phyloP scores from a whole-genome alignment of 1,140 invertebrate genomes.

The Bradynema listronoti region DNA sequence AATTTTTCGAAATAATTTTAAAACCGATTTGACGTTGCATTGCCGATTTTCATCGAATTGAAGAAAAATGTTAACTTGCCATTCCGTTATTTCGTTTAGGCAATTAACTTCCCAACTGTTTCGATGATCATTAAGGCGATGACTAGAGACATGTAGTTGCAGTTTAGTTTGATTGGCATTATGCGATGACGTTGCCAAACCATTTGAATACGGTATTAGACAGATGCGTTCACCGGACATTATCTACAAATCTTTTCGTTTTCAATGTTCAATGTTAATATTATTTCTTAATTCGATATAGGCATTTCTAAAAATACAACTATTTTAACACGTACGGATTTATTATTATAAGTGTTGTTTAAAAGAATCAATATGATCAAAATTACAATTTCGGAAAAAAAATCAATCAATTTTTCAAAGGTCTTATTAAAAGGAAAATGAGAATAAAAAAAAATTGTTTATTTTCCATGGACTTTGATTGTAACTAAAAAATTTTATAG shows the following conservation, averaged over 20 bases:
- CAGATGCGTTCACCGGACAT: slow-evolving; percentile 97
- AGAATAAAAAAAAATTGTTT: not conserved
- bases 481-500: no score
- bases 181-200: slow-evolving; percentile 18
- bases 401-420: no score
- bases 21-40: slow-evolving; percentile 80
- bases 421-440: no score
- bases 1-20: slow-evolving; percentile 1
- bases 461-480: no score
- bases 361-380: no score
- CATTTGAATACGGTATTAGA: slow-evolving; percentile 69
- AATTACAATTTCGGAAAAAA: no score
- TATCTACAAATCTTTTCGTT: slow-evolving; percentile 58
- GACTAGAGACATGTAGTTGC: slow-evolving; percentile 85
- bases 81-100: slow-evolving; percentile 68
- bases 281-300: no score
- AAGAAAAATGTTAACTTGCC: slow-evolving; percentile 94
- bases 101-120: slow-evolving; percentile 80
- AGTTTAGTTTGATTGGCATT: slow-evolving; percentile 76
- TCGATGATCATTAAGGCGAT: slow-evolving; percentile 79
- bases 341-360: no score
- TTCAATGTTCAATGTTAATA: no score
- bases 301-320: no score
- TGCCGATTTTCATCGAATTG: slow-evolving; percentile 91
- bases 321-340: no score